Evolutionary conservation across 2,888 invertebrate genomes (phyloP).

Genomic region (Mesochorus sp.): DNA sequence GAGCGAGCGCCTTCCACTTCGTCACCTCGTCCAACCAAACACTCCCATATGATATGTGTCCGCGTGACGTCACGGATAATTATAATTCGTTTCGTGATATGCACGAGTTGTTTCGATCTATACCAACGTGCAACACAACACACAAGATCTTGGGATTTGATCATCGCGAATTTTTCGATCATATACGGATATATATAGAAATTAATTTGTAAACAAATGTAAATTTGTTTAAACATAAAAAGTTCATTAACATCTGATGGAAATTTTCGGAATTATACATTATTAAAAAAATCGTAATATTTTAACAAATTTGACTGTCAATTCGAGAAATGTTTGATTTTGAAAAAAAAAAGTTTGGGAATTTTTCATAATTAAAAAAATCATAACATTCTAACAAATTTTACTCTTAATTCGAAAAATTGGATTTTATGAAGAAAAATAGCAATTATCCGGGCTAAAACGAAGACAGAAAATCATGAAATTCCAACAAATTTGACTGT

Average conservation of each 20-base stretch:
- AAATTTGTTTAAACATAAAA: too few relatives aligned
- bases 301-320: not conserved
- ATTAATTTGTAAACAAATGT: too few relatives aligned
- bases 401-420: too few relatives aligned
- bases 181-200: too few relatives aligned
- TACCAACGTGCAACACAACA: not conserved
- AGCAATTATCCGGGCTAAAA: too few relatives aligned
- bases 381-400: too few relatives aligned
- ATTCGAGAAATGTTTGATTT: not conserved
- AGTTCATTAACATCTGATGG: too few relatives aligned
- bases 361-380: too few relatives aligned
- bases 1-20: slow-evolving; percentile 56
- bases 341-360: not conserved
- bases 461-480: too few relatives aligned
- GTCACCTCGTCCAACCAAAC: slow-evolving; percentile 49
- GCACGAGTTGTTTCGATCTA: slow-evolving; percentile 36
- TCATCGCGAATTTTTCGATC: not conserved
- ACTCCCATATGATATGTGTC: not conserved
- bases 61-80: slow-evolving; percentile 56
- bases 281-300: too few relatives aligned
- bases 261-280: too few relatives aligned
- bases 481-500: not conserved
- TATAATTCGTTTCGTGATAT: slow-evolving; percentile 53
- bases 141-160: not conserved
- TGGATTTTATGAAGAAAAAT: too few relatives aligned